A percentile compares a stretch with the other conserved stretches of the same genome.
phyloP scores from a whole-genome alignment of 2,797 vertebrate species.

The Rhabdomys pumilio region DNA sequence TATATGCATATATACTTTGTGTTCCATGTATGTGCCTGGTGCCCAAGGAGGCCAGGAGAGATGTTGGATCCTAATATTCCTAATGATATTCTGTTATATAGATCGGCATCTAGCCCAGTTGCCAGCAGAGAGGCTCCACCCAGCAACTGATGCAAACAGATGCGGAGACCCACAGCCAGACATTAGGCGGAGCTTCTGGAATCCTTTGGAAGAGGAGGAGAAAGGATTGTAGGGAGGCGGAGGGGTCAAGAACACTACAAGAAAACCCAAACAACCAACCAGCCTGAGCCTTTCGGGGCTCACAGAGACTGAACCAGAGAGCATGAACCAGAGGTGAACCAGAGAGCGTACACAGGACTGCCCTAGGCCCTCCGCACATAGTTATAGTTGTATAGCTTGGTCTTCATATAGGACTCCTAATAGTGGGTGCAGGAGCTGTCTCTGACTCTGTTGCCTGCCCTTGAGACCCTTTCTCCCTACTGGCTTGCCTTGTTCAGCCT shows the following conservation, averaged over 20 bases:
- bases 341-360: too few relatives aligned
- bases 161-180: not conserved
- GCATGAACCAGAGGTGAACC: too few relatives aligned
- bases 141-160: not conserved
- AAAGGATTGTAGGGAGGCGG: not conserved
- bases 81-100: not conserved
- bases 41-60: not conserved
- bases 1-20: not conserved
- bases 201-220: not conserved
- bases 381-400: too few relatives aligned
- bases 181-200: not conserved
- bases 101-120: not conserved
- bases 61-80: not conserved
- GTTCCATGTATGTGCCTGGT: not conserved
- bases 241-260: not conserved
- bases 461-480: not conserved
- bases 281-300: too few relatives aligned
- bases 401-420: too few relatives aligned
- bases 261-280: not conserved
- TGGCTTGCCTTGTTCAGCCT: not conserved
- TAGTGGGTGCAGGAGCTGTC: too few relatives aligned
- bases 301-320: too few relatives aligned
- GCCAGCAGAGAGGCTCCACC: not conserved
- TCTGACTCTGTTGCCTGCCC: not conserved
- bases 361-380: too few relatives aligned